Percentiles rank a stretch among this genome's conserved stretches.
Conservation (phyloP, 2,113 vertebrate species). For the Silurus asotus region DNA sequence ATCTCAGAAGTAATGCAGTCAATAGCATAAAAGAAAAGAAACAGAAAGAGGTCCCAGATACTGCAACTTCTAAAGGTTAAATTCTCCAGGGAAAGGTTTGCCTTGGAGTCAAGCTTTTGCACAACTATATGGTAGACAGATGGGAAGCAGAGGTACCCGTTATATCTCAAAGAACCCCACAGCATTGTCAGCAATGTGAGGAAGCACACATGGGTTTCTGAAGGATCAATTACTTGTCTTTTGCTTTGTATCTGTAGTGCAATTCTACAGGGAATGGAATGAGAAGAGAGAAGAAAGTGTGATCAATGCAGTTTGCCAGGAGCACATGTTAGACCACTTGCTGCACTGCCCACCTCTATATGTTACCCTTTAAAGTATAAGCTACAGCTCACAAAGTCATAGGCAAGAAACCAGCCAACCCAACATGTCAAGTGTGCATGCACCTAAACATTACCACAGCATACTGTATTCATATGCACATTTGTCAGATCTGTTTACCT, state of each 20-base stretch:
- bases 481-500: not conserved
- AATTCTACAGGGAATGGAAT: slow-evolving; percentile 60
- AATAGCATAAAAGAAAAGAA: slow-evolving; percentile 42
- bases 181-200: slow-evolving; percentile 50
- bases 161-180: slow-evolving; percentile 41
- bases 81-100: slow-evolving; percentile 17
- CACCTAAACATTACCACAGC: not conserved
- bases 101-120: slow-evolving; percentile 30
- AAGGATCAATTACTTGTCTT: slow-evolving; percentile 73
- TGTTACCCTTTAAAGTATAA: slow-evolving; percentile 26
- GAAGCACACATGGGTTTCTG: slow-evolving; percentile 62
- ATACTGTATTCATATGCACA: not conserved
- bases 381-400: slow-evolving; percentile 40
- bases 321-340: slow-evolving; percentile 59
- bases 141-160: slow-evolving; percentile 16
- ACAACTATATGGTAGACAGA: slow-evolving; percentile 18
- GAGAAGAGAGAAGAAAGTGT: slow-evolving; percentile 56
- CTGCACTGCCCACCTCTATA: slow-evolving; percentile 31
- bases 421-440: not conserved
- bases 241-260: slow-evolving; percentile 70
- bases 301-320: slow-evolving; percentile 67
- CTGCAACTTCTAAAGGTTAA: slow-evolving; percentile 31
- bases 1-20: slow-evolving; percentile 39
- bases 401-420: slow-evolving; percentile 24
- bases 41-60: slow-evolving; percentile 21